Conservation (phyloP, 2,113 vertebrate genomes). For the Danionella cerebrum region DNA sequence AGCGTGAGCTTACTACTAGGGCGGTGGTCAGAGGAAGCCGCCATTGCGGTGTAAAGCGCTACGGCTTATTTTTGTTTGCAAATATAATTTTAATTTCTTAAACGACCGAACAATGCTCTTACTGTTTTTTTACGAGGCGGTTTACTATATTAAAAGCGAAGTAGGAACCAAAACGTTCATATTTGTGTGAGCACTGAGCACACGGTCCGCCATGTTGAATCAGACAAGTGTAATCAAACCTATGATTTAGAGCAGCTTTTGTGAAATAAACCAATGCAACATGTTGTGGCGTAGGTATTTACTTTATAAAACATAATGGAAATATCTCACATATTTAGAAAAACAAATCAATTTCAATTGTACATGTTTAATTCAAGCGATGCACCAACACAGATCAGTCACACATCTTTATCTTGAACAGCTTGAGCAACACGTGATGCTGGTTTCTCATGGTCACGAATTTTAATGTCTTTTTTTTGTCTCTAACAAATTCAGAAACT, state of each 20-base stretch:
- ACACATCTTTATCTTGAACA: constrained; percentile 32
- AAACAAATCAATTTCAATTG: constrained; percentile 42
- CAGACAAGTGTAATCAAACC: no score
- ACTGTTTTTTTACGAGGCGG: no score
- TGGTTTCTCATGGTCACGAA: constrained; percentile 35
- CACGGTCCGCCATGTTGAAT: no score
- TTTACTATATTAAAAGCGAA: no score
- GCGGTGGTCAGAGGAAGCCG: constrained; percentile 16
- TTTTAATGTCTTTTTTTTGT: neutral
- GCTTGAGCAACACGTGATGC: constrained; percentile 39
- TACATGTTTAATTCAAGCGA: constrained; percentile 39
- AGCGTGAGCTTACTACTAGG: no score
- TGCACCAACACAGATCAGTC: constrained; percentile 42
- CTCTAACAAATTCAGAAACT: constrained; percentile 44
- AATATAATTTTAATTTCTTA: no score
- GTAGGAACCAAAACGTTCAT: no score
- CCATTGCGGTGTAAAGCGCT: no score
- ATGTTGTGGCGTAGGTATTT: constrained; percentile 62
- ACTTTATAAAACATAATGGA: constrained; percentile 65
- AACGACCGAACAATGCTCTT: no score
- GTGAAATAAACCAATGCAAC: constrained; percentile 64
- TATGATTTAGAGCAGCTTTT: constrained; percentile 7
- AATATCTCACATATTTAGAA: constrained; percentile 62
- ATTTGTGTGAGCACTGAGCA: no score
- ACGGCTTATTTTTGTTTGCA: no score